Evolutionary conservation across 2,888 invertebrate species (phyloP), one percentile per base, ranked within the genome.

Genomic region (Mongoloraphidia duomilia): DNA sequence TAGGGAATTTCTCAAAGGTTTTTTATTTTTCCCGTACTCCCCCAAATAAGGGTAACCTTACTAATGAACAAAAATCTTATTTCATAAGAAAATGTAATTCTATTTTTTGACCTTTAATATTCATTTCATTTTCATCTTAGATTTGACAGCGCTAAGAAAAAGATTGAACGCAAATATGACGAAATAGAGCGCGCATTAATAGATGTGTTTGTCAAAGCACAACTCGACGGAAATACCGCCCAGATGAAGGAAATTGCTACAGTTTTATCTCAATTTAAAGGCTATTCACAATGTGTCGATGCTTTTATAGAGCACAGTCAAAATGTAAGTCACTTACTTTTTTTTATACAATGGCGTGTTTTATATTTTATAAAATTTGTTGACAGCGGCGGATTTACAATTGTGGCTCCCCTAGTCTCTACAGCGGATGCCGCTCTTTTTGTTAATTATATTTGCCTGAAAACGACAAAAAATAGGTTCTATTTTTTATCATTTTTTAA

Each of bases 251-350:
- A 90, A 59, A 81, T 96, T 54, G 95, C 97, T 0, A 79, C 78
- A 47, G 87, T 96, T 43, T 73, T 98, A 59, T 88, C 90, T 0
- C 91, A 96, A 61, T 98, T 98, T 63, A 96, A 95, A 71, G 90
- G 94, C 2, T 97, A 96, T 67, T 86, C 90, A 0, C 89, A 93
- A 57, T 97, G 96, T 68, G 82, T 98, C 45, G 90, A 97, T 72
- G 92, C 93, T 1, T 98, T 89, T 63, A 96, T 98, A 60, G 94
- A 95, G 63, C 90, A 94, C 57, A 90, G 94, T 65, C 95, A 96
- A 73, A 82, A 86, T 79, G 88, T 86, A 71, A 67, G 66, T 56
- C 34, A 17, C 40, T 34, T 33, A 45, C 34, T 13, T 50, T 47
- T 48, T 44, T 34, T n/a, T 37, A n/a, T 6, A 40, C 3, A 9